Conservation (phyloP, 2,797 vertebrate species). For the Pteropus rufus region DNA sequence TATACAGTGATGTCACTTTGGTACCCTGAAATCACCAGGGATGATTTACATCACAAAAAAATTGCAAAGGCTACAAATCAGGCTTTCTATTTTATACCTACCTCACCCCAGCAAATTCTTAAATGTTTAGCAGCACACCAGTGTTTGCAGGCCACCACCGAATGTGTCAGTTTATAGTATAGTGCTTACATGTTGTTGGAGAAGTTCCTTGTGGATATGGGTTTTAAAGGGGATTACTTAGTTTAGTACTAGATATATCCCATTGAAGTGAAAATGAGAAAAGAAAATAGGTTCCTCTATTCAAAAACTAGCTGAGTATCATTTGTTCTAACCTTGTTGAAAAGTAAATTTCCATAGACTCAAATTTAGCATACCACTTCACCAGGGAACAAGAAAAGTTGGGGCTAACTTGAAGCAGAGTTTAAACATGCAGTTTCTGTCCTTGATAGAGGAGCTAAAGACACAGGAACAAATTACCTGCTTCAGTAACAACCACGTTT, state of each 20-base stretch:
- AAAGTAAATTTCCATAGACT: neutral
- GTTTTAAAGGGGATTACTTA: neutral
- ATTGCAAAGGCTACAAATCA: neutral
- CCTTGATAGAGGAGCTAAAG: neutral
- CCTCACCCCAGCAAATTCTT: neutral
- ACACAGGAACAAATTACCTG: slow-evolving; percentile 79
- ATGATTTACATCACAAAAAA: neutral
- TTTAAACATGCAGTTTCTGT: neutral
- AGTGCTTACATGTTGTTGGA: neutral
- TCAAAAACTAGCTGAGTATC: neutral
- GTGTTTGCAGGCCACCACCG: neutral
- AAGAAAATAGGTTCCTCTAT: neutral
- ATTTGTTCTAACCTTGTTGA: neutral
- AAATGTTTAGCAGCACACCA: neutral
- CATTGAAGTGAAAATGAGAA: neutral
- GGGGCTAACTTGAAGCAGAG: neutral
- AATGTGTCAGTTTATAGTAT: neutral
- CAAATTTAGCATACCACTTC: neutral
- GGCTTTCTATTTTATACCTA: neutral
- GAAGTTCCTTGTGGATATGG: neutral
- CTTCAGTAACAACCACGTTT: slow-evolving; percentile 86
- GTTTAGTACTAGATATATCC: neutral
- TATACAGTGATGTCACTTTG: neutral
- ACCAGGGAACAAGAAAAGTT: neutral
- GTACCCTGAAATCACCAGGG: neutral